phyloP scores from a whole-genome alignment of 2,113 vertebrate species.

The Hippocampus guttulatus region DNA sequence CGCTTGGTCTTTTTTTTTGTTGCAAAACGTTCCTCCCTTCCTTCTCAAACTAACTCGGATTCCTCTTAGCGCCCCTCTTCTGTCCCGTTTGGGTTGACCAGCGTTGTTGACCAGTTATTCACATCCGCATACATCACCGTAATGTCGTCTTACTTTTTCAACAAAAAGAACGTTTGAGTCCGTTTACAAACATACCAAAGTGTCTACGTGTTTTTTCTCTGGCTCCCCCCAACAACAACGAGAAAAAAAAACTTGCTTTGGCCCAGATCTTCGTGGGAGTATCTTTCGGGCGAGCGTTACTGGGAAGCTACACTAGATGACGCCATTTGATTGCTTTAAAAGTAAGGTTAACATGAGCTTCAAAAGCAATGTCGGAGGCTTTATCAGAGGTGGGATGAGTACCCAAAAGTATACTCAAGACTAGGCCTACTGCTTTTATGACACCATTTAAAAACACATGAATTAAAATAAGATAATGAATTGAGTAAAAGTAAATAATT shows the following conservation, averaged over 20 bases:
- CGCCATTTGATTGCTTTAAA: not conserved
- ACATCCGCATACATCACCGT: not conserved
- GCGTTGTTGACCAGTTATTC: constrained; percentile 26
- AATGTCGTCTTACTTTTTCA: not conserved
- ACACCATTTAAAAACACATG: no score
- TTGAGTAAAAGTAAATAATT: no score
- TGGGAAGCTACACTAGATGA: constrained; percentile 29
- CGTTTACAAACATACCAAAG: constrained; percentile 27
- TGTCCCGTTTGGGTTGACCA: constrained; percentile 24
- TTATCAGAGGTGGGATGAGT: no score
- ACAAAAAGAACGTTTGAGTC: not conserved
- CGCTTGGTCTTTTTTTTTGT: not conserved
- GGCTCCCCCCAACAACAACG: constrained; percentile 1
- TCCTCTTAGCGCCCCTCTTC: constrained; percentile 37
- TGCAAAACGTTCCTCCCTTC: not conserved
- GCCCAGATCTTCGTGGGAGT: constrained; percentile 31
- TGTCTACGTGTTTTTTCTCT: constrained; percentile 42
- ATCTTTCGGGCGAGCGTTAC: constrained; percentile 14
- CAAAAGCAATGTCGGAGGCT: not conserved
- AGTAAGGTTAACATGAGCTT: not conserved
- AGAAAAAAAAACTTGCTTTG: constrained; percentile 38
- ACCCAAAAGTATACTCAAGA: not conserved
- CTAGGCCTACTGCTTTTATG: no score
- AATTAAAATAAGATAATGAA: not conserved
- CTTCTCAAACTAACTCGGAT: constrained; percentile 50